Evolutionary conservation across 2,113 vertebrate species (phyloP).

Genomic region (Thunnus maccoyii): DNA sequence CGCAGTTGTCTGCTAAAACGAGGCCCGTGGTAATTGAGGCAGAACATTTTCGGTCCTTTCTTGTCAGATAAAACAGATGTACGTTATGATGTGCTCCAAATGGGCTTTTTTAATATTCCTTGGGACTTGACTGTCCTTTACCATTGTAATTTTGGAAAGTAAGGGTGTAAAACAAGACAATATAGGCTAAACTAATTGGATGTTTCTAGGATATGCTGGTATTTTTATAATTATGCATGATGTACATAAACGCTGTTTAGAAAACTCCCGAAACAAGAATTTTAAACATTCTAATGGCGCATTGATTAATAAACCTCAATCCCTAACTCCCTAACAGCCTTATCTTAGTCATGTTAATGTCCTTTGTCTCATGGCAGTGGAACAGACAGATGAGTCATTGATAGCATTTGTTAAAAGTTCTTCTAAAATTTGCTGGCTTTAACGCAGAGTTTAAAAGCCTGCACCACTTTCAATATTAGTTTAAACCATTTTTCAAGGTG

Average conservation of each 20-base stretch:
- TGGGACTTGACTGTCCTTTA: neutral
- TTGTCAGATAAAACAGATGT: slow-evolving; percentile 7
- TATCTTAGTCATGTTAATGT: neutral
- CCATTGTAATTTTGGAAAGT: neutral
- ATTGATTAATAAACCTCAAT: neutral
- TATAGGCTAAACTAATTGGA: neutral
- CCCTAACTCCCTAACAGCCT: slow-evolving; percentile 1
- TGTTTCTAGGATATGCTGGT: neutral
- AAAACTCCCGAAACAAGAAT: neutral
- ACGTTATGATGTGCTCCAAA: neutral
- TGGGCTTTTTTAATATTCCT: neutral
- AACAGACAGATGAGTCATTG: neutral
- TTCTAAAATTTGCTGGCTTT: neutral
- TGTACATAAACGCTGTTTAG: neutral
- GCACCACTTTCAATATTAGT: neutral
- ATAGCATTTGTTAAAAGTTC: neutral
- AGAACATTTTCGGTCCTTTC: neutral
- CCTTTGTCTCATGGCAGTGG: neutral
- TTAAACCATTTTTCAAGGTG: neutral
- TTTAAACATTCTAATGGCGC: neutral
- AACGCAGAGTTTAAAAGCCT: neutral
- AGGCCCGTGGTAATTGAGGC: slow-evolving; percentile 39
- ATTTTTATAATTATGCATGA: neutral
- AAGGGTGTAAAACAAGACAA: neutral
- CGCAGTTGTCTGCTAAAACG: slow-evolving; percentile 33